Evolutionary conservation across 2,797 vertebrate species (phyloP), one percentile per base, ranked within the genome.

Genomic region (Enteromius fasciolatus): DNA sequence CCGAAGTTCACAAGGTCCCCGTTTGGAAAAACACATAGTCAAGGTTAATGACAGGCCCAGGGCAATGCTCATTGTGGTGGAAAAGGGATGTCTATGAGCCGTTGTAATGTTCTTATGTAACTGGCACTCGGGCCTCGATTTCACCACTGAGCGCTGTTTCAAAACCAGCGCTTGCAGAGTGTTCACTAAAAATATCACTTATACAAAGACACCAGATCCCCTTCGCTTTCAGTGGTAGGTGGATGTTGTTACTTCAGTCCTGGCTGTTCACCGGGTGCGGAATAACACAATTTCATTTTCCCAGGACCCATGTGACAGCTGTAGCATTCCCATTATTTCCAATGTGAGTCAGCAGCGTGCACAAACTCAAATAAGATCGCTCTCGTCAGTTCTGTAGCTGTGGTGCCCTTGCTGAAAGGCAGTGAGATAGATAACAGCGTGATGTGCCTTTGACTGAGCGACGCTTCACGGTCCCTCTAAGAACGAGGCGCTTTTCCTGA

Each of bases 41-140:
- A 94, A 95, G 92, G 93, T 94, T 92, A 94, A 93, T 94, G 91
- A 92, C 84, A 88, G 87, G 92, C 91, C 91, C 80, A 81, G 76
- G 89, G 92, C 91, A 86, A 86, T 66, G 87, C 84, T 87, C 74
- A 69, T 23, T 84, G 41, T 83, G 69, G 78, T 67, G 87, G 80
- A 82, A 79, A 86, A 68, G 57, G 75, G 68, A 82, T 72, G 72
- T 77, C 52, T 41, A 64, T 64, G 68, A 83, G 80, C 70, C 0
- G 36, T 84, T 84, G 83, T 90, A 92, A 92, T 92, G 90, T 88
- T 87, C 90, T 94, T 94, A 94, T 92, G 88, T 92, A 95, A 94
- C 90, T 70, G 69, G 84, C 83, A 86, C 81, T 89, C 68, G 17
- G 76, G 68, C 89, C 83, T 84, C 83, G 46, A 84, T 86, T 88